These are phyloP conservation scores for Drosophila nigromelanica DNA, from an alignment of 1,140 invertebrate genomes.

Conservation along the genomic window DNA sequence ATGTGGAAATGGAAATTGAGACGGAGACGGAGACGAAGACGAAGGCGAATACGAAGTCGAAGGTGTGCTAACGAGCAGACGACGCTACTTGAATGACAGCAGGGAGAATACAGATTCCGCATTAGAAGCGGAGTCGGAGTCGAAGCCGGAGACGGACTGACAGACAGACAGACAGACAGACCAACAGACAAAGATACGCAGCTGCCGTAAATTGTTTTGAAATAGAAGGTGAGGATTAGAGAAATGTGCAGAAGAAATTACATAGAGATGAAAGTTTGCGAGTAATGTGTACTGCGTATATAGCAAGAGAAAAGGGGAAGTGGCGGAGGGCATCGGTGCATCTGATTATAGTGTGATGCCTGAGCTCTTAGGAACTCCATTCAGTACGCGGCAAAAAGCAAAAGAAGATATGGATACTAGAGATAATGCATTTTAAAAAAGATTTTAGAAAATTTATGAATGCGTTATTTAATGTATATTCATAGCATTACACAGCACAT, in stretches of 20 bases:
- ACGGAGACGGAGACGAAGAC: slow-evolving; percentile 1
- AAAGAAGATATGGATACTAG: not conserved
- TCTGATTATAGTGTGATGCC: slow-evolving; percentile 20
- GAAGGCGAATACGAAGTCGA: slow-evolving; percentile 5
- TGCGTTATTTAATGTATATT: not conserved
- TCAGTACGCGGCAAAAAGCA: not conserved
- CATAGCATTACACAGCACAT: too few relatives aligned
- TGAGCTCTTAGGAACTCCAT: slow-evolving; percentile 7
- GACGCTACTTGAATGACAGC: slow-evolving; percentile 79
- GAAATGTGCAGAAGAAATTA: slow-evolving; percentile 64
- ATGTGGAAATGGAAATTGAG: slow-evolving; percentile 11
- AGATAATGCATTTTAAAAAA: slow-evolving; percentile 1
- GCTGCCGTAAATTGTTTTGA: slow-evolving; percentile 69
- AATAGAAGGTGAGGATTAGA: slow-evolving; percentile 76
- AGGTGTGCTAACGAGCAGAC: slow-evolving; percentile 75
- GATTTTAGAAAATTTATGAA: not conserved
- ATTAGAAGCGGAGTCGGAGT: slow-evolving; percentile 8
- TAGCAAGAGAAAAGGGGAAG: not conserved
- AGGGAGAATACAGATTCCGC: slow-evolving; percentile 38
- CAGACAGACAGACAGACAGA: too few relatives aligned
- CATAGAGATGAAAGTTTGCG: slow-evolving; percentile 67
- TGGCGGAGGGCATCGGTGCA: too few relatives aligned
- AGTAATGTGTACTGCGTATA: slow-evolving; percentile 44
- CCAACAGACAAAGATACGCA: slow-evolving; percentile 19
- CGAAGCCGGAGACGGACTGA: not conserved